Evolutionary conservation across 2,888 invertebrate species (phyloP).

Genomic region (Gerris lacustris): DNA sequence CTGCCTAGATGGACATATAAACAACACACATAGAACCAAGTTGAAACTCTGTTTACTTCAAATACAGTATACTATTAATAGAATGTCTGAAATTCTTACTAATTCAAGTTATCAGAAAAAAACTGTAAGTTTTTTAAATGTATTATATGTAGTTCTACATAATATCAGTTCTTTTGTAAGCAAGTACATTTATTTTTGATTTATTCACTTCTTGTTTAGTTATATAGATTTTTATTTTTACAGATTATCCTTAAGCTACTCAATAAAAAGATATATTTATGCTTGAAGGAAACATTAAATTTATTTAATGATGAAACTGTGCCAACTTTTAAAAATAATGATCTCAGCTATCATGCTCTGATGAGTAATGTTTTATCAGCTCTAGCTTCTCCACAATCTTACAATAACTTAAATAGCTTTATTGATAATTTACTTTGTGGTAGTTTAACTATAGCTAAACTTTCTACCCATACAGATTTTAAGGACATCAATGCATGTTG

Average conservation of each 20-base stretch:
- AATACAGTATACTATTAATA: not conserved
- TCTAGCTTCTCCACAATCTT: not conserved
- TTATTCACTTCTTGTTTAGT: not conserved
- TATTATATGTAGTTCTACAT: not conserved
- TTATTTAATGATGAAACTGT: not conserved
- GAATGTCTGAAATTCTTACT: not conserved
- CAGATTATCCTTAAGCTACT: not conserved
- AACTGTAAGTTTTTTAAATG: not conserved
- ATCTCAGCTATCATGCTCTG: not conserved
- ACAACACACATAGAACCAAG: not conserved
- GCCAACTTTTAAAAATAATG: not conserved
- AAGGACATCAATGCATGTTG: constrained; percentile 38
- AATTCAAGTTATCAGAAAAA: not conserved
- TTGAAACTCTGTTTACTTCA: not conserved
- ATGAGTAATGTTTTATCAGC: not conserved
- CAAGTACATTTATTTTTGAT: not conserved
- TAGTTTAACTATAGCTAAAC: constrained; percentile 39
- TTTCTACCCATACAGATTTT: constrained; percentile 37
- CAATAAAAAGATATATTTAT: constrained; percentile 1
- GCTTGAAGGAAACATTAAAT: not conserved
- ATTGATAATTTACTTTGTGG: constrained; percentile 38
- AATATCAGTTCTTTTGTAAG: not conserved
- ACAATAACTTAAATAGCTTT: constrained; percentile 22
- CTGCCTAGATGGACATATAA: not conserved
- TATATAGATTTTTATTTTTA: not conserved